Base-by-base conservation (phyloP, 1,140 invertebrate genomes). In the Coenobita brevimanus region DNA sequence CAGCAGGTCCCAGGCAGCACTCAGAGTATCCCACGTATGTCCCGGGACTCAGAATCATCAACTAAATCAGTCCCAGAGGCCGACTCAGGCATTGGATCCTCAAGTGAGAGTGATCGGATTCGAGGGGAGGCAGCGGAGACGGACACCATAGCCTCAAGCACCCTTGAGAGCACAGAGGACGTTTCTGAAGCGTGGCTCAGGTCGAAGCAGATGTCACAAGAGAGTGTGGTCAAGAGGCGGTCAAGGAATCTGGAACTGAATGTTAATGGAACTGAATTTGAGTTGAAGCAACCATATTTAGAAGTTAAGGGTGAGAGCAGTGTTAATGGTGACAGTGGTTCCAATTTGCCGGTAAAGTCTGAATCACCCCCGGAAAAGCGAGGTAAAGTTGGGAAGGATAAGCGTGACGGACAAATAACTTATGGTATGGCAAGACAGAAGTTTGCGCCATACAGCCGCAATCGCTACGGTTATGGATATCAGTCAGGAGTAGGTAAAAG, bases 361-460 rank as follows among this genome's bases (percentile, higher is more conserved):
- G 64, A 33, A 30, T 38, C 33, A 0, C 62, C 60, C 10, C 21
- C 41, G 3, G 73, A 62, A 76, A 82, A 84, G 13, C 43, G 82
- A 71, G 33, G 43, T 2, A 57, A 27, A 41, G 43, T 24, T 15
- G 78, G 82, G 2, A 82, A 82, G 41, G 81, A 87, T 6, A 85
- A 82, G 50, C 60, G 67, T 3, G 90, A 90, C 24, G 69, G 83
- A 3, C 54, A 78, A 24, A 87, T 90, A 27, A 90, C 83, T 1
- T 90, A 89, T 60, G 80, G 90, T 6, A 88, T 88, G 83, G 90
- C 88, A 0, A 76, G 90, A 36, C 90, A 90, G 80, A 90, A 90
- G 62, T 90, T 90, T 60, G 90, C 88, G 1, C 87, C 87, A 4
- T 89, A 90, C 38, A 84, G 82, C 17, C 38, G 89, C 13, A 88